Base-by-base conservation (phyloP, 2,113 vertebrate species). In the Periophthalmus modestus region DNA sequence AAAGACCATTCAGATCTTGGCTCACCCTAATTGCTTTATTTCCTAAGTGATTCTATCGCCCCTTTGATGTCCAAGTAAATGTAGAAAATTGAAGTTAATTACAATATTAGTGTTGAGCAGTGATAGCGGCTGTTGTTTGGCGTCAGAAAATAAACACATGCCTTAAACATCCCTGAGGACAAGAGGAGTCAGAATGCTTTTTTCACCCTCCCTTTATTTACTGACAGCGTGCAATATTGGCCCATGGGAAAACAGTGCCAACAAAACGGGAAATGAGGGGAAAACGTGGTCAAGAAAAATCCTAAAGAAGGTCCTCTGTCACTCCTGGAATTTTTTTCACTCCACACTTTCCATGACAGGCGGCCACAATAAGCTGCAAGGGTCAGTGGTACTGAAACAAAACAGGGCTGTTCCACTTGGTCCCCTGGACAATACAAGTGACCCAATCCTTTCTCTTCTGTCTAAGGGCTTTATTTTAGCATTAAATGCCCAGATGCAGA, bases 381-480 rank as follows among this genome's bases (percentile, higher is more conserved):
- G 97, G 95, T 97, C 96, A 96, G 94, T 92, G 93, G 92, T 93
- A 94, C 88, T 80, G 93, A 96, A 95, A 96, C 95, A 96, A 97
- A 95, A 76, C 89, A 88, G 77, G 89, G 93, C 94, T 90, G 94
- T 95, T 95, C 94, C 94, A 95, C 94, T 92, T 89, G 89, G 91
- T 85, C 92, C 84, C 87, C 83, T 89, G 79, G 87, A 85, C 92
- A 95, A 95, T 94, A 88, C 88, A 78, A 88, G 91, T 94, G 95
- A 96, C 95, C 95, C 93, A 77, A 86, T 90, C 95, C 91, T 95
- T 96, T 90, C 85, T 95, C 78, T 73, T 73, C 86, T 72, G 91
- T 93, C 93, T 95, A 87, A 90, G 92, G 92, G 91, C 91, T 94
- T 97, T 92, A 92, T 92, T 91, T 95, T 95, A 95, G 92, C 95